Percentiles rank a stretch among this genome's conserved stretches.
These are phyloP conservation scores for Leuciscus idus DNA, from an alignment of 2,113 vertebrate genomes.

Conservation along the genomic window DNA sequence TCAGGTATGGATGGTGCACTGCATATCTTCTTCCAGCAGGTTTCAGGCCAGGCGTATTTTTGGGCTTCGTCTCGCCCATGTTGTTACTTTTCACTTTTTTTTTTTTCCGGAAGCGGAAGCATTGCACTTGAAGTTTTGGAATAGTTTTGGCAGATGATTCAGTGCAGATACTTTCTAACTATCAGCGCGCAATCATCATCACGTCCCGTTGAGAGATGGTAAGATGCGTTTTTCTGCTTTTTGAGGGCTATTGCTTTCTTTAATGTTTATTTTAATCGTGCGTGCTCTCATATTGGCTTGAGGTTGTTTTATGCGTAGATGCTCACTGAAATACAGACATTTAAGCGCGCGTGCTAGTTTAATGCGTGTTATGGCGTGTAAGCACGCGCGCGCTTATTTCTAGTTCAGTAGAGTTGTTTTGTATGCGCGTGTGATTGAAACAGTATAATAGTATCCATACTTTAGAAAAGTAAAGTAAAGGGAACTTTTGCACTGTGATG, in stretches of 20 bases:
- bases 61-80: conserved; percentile 46
- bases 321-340: neutral
- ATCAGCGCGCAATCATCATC: conserved; percentile 9
- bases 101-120: conserved; percentile 66
- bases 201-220: conserved; percentile 23
- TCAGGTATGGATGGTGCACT: conserved; percentile 23
- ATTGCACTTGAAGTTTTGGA: conserved; percentile 44
- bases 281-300: neutral
- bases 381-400: neutral
- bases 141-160: conserved; percentile 51
- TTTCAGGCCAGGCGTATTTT: conserved; percentile 49
- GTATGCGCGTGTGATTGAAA: neutral
- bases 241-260: neutral
- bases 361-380: neutral
- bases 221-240: conserved; percentile 17
- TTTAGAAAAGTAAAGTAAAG: neutral
- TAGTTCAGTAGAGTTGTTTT: neutral
- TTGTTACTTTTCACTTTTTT: conserved; percentile 37
- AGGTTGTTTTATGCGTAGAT: neutral
- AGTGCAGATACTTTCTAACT: conserved; percentile 35
- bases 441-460: neutral
- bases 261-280: neutral
- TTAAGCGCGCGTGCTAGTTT: neutral
- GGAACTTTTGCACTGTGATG: neutral
- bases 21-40: conserved; percentile 49